These are phyloP conservation scores for Melieria omissa DNA, from an alignment of 2,888 invertebrate species.

Conservation along the genomic window DNA sequence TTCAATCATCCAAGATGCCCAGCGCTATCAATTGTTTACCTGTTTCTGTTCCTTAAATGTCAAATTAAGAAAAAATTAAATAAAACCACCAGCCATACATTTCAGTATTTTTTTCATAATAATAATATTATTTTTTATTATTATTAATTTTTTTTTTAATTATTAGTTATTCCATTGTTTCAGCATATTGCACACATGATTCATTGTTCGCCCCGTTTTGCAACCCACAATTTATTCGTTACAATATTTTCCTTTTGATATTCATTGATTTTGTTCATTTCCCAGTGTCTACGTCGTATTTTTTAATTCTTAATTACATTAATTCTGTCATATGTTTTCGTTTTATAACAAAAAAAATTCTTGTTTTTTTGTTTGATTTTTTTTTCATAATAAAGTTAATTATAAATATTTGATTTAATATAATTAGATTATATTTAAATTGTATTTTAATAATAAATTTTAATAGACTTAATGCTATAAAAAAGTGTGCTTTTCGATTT, in stretches of 20 bases:
- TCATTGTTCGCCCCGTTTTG: neutral
- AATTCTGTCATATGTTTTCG: neutral
- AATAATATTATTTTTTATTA: neutral
- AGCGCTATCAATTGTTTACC: too few species aligned
- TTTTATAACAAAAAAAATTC: too few species aligned
- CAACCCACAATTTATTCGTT: neutral
- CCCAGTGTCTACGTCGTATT: neutral
- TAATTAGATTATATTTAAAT: slow-evolving; percentile 25
- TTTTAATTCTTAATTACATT: slow-evolving; percentile 17
- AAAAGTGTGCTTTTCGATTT: slow-evolving; percentile 17
- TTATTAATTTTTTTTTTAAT: neutral
- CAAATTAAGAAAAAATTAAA: neutral
- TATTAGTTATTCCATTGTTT: neutral
- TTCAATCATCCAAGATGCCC: too few species aligned
- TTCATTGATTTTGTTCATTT: slow-evolving; percentile 5
- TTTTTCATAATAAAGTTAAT: neutral
- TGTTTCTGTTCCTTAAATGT: neutral
- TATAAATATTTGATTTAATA: slow-evolving; percentile 19
- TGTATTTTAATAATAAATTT: slow-evolving; percentile 14
- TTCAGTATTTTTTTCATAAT: neutral
- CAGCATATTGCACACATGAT: neutral
- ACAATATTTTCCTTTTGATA: neutral
- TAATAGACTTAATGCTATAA: neutral
- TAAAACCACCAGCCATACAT: neutral
- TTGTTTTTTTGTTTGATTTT: too few species aligned